phyloP scores from a whole-genome alignment of 1,140 invertebrate genomes.

The Lucilia cuprina region DNA sequence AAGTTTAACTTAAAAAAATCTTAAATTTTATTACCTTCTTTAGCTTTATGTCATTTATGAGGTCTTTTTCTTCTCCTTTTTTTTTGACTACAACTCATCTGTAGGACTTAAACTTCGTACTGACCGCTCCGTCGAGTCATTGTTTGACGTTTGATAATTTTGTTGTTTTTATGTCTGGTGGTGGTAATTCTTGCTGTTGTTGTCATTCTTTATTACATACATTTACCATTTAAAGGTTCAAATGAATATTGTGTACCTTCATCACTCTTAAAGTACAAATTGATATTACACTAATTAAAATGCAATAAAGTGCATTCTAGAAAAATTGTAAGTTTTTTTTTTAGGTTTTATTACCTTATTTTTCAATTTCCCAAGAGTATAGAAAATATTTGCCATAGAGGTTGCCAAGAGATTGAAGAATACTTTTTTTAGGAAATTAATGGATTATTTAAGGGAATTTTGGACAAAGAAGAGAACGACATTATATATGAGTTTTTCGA shows the following conservation, averaged over 20 bases:
- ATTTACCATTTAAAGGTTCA: neutral
- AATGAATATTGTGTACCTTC: neutral
- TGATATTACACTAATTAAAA: conserved; percentile 34
- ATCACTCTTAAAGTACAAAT: conserved; percentile 32
- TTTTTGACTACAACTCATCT: neutral
- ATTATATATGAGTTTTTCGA: no score
- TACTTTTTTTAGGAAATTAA: no score
- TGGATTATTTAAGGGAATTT: no score
- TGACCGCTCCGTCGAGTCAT: neutral
- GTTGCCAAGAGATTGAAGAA: neutral
- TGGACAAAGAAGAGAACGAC: no score
- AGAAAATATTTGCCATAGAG: neutral
- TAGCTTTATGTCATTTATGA: conserved; percentile 9
- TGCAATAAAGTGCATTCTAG: conserved; percentile 28
- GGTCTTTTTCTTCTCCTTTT: neutral
- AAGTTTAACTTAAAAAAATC: neutral
- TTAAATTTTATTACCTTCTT: conserved; percentile 18
- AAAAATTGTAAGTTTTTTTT: neutral
- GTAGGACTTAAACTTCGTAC: no score
- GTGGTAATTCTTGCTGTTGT: neutral
- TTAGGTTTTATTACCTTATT: neutral
- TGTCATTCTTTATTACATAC: neutral
- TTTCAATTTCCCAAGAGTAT: neutral
- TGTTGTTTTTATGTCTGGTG: neutral
- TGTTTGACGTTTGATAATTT: neutral